Base-by-base conservation (phyloP, 2,888 invertebrate genomes). In the Amblyjoppa proteus region DNA sequence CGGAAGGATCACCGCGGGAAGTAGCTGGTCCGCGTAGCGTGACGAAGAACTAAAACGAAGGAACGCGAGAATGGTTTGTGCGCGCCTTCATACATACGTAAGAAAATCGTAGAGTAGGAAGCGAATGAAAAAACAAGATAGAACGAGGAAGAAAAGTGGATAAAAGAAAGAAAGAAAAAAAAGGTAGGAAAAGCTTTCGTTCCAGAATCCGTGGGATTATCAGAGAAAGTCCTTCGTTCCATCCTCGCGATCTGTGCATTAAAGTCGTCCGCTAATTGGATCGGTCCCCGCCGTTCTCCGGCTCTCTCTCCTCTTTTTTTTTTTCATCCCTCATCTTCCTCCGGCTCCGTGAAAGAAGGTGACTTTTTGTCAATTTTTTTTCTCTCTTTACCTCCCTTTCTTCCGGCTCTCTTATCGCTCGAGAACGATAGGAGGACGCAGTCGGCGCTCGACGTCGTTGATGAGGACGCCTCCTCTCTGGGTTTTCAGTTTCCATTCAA, bases 211-310 rank as follows among this genome's bases (percentile, higher is more conserved):
- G 79, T 85, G 88, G 91, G 90, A 90, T 91, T 91, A 91, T 90
- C 88, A 90, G 88, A 84, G 86, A 86, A 90, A 89, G 88, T 86
- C 89, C 84, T 89, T 88, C 85, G 88, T 86, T 85, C 87, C 85
- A 66, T 68, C 76, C 76, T 68, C 45, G 82, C 87, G 4, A 45
- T 66, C 45, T 68, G 73, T 88, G 89, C 89, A 90, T 91, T 90
- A 90, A 91, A 90, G 89, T 90, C 89, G 87, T 88, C 84, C 88
- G 88, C 89, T 92, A 92, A 92, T 92, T 92, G 92, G 91, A 91
- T 92, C 90, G 89, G 84, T 88, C 88, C 85, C 83, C 74, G 25
- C 66, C 53, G 38, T 61, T 51, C 77, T 11, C 75, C 70, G 31
- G 31, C 71, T 38, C 49, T 41, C 38, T 56, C 66, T 53, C 16